Evolutionary conservation across 2,113 vertebrate genomes (phyloP), one percentile per base, ranked within the genome.

Genomic region (Calidris pygmaea): DNA sequence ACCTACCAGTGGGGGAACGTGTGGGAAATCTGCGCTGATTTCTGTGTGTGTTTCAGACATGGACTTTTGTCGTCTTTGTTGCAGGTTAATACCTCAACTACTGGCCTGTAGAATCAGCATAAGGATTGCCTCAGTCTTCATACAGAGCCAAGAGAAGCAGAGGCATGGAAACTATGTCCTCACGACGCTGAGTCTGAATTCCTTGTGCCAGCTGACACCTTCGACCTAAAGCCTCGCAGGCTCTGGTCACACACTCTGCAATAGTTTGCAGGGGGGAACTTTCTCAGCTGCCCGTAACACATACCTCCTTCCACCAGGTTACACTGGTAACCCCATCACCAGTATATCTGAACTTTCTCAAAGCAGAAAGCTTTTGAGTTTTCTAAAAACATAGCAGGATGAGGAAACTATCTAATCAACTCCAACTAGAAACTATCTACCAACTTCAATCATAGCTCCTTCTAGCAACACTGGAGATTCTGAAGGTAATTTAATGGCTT

Each of bases 1-100:
- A 26, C 7, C 27, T 58, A 21, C 37, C 34, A 10, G 41, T 6
- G 30, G 10, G 5, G 48, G 5, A 65, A 26, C 0, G 0, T 1
- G 7, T 16, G 21, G 26, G 60, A 68, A 78, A 53, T 22, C 26
- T 63, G 30, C 35, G 34, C 48, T n/a, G 41, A 58, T 10, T 67
- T 50, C 24, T 41, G 14, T 26, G 6, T 13, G 41, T 5, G 3
- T 63, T 85, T 60, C 58, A 81, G 70, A 41, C 34, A 18, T 37
- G 14, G 41, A 58, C 18, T 29, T 85, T 77, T 27, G 7, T 20
- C 0, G 1, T 20, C n/a, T 26, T 70, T 74, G 10, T 79, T 55
- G 56, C 23, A 56, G 15, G 32, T 39, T 67, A 70, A 79, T 43
- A 27, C 21, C 62, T 82, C 32, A 66, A n/a, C 15, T 71, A 19